phyloP scores from a whole-genome alignment of 2,888 invertebrate species.

The Pammene fasciana region DNA sequence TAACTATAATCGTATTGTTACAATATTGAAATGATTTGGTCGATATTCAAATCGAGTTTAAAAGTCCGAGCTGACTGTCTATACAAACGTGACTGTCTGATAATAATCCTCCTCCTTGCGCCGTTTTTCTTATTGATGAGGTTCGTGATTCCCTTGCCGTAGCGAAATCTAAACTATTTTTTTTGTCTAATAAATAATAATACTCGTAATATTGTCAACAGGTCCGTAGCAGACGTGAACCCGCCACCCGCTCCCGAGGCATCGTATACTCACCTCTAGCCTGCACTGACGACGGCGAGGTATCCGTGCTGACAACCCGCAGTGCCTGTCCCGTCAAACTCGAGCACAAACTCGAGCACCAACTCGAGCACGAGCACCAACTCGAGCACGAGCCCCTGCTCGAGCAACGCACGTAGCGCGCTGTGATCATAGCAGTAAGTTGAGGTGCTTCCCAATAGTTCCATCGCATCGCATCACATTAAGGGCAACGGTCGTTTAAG shows the following conservation, averaged over 20 bases:
- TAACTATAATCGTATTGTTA: no score
- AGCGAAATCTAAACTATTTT: no score
- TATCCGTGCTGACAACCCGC: conserved; percentile 59
- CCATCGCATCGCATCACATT: not conserved
- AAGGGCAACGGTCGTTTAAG: not conserved
- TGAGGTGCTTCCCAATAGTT: conserved; percentile 17
- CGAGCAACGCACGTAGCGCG: conserved; percentile 74
- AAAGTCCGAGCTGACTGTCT: no score
- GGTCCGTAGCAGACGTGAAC: conserved; percentile 49
- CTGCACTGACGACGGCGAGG: conserved; percentile 69
- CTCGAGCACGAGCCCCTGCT: conserved; percentile 67
- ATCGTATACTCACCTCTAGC: conserved; percentile 69
- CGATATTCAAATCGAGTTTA: no score
- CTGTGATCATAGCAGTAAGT: conserved; percentile 70
- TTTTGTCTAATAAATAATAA: no score
- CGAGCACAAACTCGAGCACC: conserved; percentile 53
- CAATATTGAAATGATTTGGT: no score
- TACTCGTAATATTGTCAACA: conserved; percentile 4
- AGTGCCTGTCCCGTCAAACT: conserved; percentile 52
- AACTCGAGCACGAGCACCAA: conserved; percentile 59
- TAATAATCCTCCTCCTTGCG: no score
- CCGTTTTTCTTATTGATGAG: no score
- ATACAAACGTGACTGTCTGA: no score
- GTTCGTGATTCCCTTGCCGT: no score
- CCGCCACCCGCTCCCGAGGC: conserved; percentile 53